phyloP scores from a whole-genome alignment of 2,888 invertebrate genomes.

The Choristoneura rosaceana region DNA sequence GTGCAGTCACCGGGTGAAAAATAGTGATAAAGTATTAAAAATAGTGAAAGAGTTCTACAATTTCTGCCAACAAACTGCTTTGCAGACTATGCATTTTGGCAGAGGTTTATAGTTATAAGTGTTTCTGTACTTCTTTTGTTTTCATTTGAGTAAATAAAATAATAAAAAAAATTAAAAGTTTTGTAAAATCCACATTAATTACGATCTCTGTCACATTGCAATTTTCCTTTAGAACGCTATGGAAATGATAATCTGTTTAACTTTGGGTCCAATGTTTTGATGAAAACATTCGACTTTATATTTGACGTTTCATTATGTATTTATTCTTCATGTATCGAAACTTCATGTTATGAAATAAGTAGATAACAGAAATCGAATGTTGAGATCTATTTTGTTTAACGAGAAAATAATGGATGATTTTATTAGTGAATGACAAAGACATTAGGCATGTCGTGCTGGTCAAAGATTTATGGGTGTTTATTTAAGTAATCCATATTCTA shows the following conservation, averaged over 20 bases:
- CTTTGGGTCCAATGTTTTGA: constrained; percentile 59
- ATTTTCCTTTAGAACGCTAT: constrained; percentile 40
- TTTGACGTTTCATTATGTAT: constrained; percentile 43
- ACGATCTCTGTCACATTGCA: neutral
- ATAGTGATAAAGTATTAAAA: no score
- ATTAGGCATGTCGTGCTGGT: constrained; percentile 58
- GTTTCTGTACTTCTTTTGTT: no score
- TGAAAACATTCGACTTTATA: constrained; percentile 50
- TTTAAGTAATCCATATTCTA: constrained; percentile 64
- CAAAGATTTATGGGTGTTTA: constrained; percentile 57
- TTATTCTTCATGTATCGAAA: constrained; percentile 33
- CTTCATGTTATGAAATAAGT: constrained; percentile 26
- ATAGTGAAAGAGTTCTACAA: no score
- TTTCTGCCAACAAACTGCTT: no score
- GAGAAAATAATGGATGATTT: constrained; percentile 31
- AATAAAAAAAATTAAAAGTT: no score
- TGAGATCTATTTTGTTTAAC: constrained; percentile 31
- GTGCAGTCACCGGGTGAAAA: no score
- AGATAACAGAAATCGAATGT: constrained; percentile 32
- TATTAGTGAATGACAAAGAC: constrained; percentile 59
- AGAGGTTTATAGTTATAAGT: no score
- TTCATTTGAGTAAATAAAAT: no score
- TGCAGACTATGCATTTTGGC: no score
- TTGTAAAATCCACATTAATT: no score
- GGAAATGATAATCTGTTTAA: constrained; percentile 48